Percentiles rank a stretch among this genome's conserved stretches.
These are phyloP conservation scores for Tachyglossus aculeatus DNA, from an alignment of 2,797 vertebrate species.

Conservation along the genomic window DNA sequence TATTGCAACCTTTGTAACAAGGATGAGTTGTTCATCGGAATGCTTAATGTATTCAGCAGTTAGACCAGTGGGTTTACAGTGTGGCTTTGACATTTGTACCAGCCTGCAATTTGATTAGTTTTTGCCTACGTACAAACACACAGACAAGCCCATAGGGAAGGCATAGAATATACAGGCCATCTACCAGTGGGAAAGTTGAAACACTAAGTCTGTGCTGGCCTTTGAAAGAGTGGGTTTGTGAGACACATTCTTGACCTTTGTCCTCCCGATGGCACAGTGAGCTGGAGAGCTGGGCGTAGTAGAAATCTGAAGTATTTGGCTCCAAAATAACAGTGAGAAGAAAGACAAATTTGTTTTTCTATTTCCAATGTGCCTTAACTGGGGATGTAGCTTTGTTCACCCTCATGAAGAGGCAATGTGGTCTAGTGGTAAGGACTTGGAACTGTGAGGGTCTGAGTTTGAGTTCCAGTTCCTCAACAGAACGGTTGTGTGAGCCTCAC, in stretches of 20 bases:
- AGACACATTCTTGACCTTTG: neutral
- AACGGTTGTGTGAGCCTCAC: no score
- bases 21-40: accelerated
- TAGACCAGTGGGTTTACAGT: neutral
- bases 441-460: no score
- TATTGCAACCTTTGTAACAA: neutral
- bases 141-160: neutral
- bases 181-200: neutral
- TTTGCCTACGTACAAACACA: neutral
- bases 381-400: no score
- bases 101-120: neutral
- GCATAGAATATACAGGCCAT: neutral
- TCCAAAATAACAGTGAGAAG: constrained; percentile 13
- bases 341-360: neutral
- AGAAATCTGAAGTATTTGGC: constrained; percentile 14
- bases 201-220: neutral
- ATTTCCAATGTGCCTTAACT: neutral
- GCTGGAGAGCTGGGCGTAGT: neutral
- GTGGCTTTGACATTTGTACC: neutral
- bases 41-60: neutral
- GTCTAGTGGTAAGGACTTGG: no score
- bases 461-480: no score
- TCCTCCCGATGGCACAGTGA: constrained; percentile 7
- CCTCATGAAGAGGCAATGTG: no score
- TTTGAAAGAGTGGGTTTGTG: neutral